Percentiles rank a stretch among this genome's conserved stretches.
These are phyloP conservation scores for Cnemophilus loriae DNA, from an alignment of 2,113 vertebrate species.

Conservation along the genomic window DNA sequence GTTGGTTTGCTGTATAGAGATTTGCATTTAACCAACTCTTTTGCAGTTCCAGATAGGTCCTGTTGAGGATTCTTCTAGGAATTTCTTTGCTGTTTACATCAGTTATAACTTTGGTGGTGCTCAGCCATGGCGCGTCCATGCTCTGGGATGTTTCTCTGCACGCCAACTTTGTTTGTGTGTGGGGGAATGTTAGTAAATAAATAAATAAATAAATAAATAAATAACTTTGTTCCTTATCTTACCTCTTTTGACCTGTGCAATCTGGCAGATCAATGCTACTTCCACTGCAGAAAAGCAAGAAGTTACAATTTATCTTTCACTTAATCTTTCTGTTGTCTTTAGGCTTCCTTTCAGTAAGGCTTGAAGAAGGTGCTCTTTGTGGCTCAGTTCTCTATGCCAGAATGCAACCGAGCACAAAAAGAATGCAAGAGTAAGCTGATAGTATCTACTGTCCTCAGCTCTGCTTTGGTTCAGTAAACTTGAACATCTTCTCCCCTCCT, in stretches of 20 bases:
- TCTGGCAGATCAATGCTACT: background rate
- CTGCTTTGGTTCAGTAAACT: slow-evolving; percentile 17
- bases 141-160: background rate
- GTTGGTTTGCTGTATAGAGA: background rate
- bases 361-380: background rate
- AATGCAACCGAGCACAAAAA: background rate
- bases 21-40: background rate
- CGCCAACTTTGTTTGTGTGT: background rate
- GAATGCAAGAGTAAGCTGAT: background rate
- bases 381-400: background rate
- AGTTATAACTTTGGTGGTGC: background rate
- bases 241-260: background rate
- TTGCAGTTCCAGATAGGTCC: background rate
- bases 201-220: background rate
- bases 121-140: background rate
- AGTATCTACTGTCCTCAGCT: background rate
- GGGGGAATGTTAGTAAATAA: background rate
- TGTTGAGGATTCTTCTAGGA: background rate
- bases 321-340: background rate
- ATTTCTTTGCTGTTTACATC: background rate
- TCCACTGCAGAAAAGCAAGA: background rate
- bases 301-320: background rate
- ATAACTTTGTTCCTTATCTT: background rate
- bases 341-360: background rate
- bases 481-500: slow-evolving; percentile 8